A percentile compares a stretch with the other conserved stretches of the same genome.
Conservation (phyloP, 1,140 invertebrate genomes). For the Pseudachorutes palmiensis region DNA sequence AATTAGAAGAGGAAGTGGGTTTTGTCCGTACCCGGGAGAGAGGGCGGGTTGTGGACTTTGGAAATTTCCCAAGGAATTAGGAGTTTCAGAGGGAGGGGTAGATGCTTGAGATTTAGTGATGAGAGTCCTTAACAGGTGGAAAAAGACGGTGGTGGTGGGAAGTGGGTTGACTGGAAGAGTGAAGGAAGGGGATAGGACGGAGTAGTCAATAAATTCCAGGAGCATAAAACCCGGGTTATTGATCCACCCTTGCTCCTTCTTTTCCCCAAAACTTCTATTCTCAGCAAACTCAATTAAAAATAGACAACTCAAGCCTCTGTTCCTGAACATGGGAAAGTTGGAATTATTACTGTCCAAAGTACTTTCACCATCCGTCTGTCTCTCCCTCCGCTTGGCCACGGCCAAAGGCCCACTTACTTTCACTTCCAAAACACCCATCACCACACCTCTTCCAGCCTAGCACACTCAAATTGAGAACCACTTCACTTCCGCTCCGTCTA, state of each 20-base stretch:
- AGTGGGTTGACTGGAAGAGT: background rate
- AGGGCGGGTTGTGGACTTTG: background rate
- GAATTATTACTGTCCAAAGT: background rate
- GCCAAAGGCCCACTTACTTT: background rate
- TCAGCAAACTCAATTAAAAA: constrained; percentile 6
- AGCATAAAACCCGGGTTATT: background rate
- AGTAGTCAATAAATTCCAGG: constrained; percentile 3
- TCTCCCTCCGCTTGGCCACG: background rate
- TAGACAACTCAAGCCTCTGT: background rate
- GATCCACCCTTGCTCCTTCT: background rate
- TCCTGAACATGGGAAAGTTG: background rate
- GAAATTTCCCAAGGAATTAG: background rate
- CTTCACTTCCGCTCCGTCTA: too few relatives aligned
- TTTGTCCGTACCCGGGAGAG: background rate
- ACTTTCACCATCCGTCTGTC: background rate
- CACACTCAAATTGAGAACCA: too few relatives aligned
- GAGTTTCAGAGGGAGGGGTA: background rate
- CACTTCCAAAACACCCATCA: too few relatives aligned
- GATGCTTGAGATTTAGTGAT: background rate
- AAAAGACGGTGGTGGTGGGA: background rate
- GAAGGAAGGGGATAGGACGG: too few relatives aligned
- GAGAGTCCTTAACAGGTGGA: background rate
- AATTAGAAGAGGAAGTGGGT: background rate
- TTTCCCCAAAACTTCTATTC: background rate
- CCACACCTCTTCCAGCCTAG: too few relatives aligned